Evolutionary conservation across 2,113 vertebrate genomes (phyloP).

Genomic region (Erpornis zantholeuca): DNA sequence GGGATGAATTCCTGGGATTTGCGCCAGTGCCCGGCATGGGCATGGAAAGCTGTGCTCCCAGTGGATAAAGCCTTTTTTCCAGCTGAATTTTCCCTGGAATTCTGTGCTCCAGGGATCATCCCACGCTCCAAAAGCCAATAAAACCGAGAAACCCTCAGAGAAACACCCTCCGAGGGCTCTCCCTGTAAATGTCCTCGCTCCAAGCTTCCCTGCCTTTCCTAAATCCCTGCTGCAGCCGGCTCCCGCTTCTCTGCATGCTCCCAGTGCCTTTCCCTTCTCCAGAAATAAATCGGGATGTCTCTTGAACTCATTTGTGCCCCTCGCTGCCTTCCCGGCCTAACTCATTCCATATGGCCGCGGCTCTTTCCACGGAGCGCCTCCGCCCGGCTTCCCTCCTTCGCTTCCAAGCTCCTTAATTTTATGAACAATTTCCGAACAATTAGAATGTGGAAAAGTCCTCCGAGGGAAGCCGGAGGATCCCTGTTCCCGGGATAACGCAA

Average conservation of each 20-base stretch:
- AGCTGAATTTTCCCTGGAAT: background rate
- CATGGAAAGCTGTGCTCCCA: background rate
- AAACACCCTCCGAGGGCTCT: background rate
- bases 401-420: slow-evolving; percentile 68
- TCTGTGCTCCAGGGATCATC: background rate
- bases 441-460: slow-evolving; percentile 58
- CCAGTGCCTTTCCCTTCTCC: slow-evolving; percentile 10
- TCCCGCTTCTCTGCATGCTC: background rate
- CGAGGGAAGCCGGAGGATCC: slow-evolving; percentile 50
- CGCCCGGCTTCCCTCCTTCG: slow-evolving; percentile 43
- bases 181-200: background rate
- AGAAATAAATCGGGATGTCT: slow-evolving; percentile 64
- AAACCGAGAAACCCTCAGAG: background rate
- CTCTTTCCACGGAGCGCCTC: slow-evolving; percentile 3
- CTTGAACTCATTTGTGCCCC: slow-evolving; percentile 66
- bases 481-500: background rate
- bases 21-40: rapidly evolving
- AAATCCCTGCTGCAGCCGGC: background rate
- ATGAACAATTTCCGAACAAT: slow-evolving; percentile 78
- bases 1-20: background rate
- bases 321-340: slow-evolving; percentile 52
- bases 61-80: background rate
- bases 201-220: background rate
- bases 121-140: background rate
- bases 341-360: slow-evolving; percentile 56